Conservation (phyloP, 2,888 invertebrate species). For the Archaeoteleia sp. region DNA sequence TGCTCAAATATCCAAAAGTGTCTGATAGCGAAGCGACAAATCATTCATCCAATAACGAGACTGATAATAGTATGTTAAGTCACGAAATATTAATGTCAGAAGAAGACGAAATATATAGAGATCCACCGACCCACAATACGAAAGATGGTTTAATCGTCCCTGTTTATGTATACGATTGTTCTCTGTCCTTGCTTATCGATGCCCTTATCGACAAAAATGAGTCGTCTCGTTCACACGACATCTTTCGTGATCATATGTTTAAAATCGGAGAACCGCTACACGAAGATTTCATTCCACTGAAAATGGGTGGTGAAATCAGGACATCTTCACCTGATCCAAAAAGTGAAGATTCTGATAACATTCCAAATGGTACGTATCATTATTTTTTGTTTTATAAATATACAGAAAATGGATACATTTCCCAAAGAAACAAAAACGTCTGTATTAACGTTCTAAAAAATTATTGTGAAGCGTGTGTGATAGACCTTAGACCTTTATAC, state of each 20-base stretch:
- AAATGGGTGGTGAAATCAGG: conserved; percentile 70
- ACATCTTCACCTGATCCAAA: conserved; percentile 75
- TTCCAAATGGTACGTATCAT: conserved; percentile 63
- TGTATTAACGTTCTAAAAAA: not conserved
- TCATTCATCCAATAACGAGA: conserved; percentile 52
- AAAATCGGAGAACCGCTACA: conserved; percentile 70
- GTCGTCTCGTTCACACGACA: conserved; percentile 73
- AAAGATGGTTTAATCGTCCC: conserved; percentile 75
- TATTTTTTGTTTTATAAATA: too few relatives aligned
- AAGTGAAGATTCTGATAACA: conserved; percentile 75
- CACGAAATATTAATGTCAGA: conserved; percentile 18
- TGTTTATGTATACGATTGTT: conserved; percentile 83
- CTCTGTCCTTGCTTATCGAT: conserved; percentile 78
- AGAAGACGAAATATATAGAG: conserved; percentile 26
- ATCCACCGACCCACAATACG: conserved; percentile 46
- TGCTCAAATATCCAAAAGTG: conserved; percentile 57
- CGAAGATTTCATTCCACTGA: conserved; percentile 72
- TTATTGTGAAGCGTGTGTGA: too few relatives aligned
- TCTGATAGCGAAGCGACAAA: conserved; percentile 31
- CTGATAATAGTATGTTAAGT: conserved; percentile 20
- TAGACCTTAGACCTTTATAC: too few relatives aligned
- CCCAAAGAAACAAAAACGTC: too few relatives aligned
- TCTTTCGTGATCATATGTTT: conserved; percentile 77
- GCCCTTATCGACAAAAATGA: conserved; percentile 75
- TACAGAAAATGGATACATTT: too few relatives aligned